phyloP scores from a whole-genome alignment of 2,113 vertebrate species.

The Scatophagus argus region DNA sequence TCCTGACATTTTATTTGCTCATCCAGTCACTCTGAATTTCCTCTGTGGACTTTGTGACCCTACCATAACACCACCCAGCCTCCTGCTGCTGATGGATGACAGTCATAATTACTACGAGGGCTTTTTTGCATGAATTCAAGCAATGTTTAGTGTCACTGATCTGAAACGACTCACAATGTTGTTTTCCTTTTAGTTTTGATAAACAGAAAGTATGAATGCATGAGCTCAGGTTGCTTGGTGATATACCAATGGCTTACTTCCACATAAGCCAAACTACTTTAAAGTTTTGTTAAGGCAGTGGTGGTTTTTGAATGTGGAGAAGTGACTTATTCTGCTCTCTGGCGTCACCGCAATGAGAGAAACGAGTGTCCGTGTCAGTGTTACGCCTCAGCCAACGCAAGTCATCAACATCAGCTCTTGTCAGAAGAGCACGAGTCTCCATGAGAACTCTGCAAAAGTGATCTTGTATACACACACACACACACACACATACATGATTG shows the following conservation, averaged over 20 bases:
- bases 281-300: not conserved
- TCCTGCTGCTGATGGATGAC: not conserved
- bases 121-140: not conserved
- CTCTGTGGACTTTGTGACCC: conserved; percentile 1
- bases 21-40: not conserved
- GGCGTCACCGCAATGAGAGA: not conserved
- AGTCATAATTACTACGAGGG: not conserved
- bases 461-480: not conserved
- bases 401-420: not conserved
- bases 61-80: not conserved
- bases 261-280: not conserved
- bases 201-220: not conserved
- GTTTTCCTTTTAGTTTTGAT: not conserved
- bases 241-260: not conserved
- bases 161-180: not conserved
- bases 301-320: not conserved
- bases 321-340: not conserved
- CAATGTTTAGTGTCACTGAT: not conserved
- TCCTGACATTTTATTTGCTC: not conserved
- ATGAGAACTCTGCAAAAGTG: no score
- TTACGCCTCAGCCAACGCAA: not conserved
- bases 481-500: not conserved
- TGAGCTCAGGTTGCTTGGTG: not conserved
- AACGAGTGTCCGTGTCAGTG: not conserved
- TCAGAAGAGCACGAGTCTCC: not conserved